Base-by-base conservation (phyloP, 1,140 invertebrate genomes). In the Coenobita brevimanus region DNA sequence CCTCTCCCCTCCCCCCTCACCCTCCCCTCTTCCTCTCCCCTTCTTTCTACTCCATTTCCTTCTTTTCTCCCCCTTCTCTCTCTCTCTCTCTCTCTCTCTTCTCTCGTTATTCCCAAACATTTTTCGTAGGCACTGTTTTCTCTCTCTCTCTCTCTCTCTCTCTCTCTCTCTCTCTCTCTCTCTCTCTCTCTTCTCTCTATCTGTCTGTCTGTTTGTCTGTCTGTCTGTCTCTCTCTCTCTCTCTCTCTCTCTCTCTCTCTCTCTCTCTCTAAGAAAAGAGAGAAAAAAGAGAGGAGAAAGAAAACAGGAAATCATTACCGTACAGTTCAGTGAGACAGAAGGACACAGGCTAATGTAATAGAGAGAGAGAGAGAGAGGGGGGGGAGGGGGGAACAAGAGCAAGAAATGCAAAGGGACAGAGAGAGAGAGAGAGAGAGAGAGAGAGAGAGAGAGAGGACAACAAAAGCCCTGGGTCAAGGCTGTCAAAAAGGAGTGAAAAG, bases 151-250 rank as follows among this genome's bases (percentile, higher is more conserved):
- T n/a, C 41, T 17, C 36, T 33, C 36, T 46, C 71, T 27, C 62
- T 27, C 62, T 27, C 62, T n/a, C 62, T 67, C 62, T 75, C 41
- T 46, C 41, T 17, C 71, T 46, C 64, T 67, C 38, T 50, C 73
- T 76, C 46, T 24, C 38, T 50, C 41, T 2, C 41, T 50, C 15
- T 43, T n/a, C n/a, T n/a, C n/a, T n/a, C n/a, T n/a, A n/a, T n/a
- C n/a, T n/a, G n/a, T n/a, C n/a, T n/a, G n/a, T n/a, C n/a, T n/a
- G n/a, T n/a, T n/a, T n/a, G n/a, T n/a, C n/a, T n/a, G n/a, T n/a
- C n/a, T n/a, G n/a, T 43, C 46, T 13, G 38, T 30, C 41, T 43
- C 38, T 17, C 62, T 43, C 73, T 46, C 73, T 43, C 13, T n/a
- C 41, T 1, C 41, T 41, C 71, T 75, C 1, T 41, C 71, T 36